Evolutionary conservation across 2,888 invertebrate species (phyloP), one percentile per base, ranked within the genome.

Genomic region (Lottia scabra): DNA sequence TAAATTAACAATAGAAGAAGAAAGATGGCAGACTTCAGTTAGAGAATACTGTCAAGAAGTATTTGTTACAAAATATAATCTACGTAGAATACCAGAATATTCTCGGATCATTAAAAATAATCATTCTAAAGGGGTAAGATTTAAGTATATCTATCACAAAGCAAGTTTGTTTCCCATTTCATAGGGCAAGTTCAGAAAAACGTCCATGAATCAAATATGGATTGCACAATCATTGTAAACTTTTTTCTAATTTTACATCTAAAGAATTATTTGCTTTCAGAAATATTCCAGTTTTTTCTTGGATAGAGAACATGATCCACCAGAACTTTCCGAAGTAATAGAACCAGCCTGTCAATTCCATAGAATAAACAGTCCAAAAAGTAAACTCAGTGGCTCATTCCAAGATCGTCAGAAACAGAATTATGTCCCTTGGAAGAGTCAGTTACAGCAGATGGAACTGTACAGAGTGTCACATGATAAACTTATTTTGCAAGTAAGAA

Each of bases 341-440:
- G 8, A 62, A 26, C 30, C 66, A 16, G n/a, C 44, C 23, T 2
- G 44, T 43, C 30, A 19, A 27, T n/a, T 43, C 62, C n/a, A 38
- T 27, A 27, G 44, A 45, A 19, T 30, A 44, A 56, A 63, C 16
- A 65, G 30, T n/a, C 16, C n/a, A 19, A 67, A 70, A 64, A 46
- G 44, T 30, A 74, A 65, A 30, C 75, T 77, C 70, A 70, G 65
- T 46, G 85, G 85, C 8, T 83, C 83, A 23, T 84, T 84, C 68
- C 76, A 78, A 45, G 78, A 82, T 62, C 68, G 85, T 64, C 77
- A 78, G 65, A 75, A 80, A 43, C 71, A 77, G 19, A 72, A 74
- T 16, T 12, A 64, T 68, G 76, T 83, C 64, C 72, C 81, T 48
- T 84, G 83, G 83, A 74, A 77, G 74, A 81, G 84, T 44, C 78